Base-by-base conservation (phyloP, 2,888 invertebrate species). In the Tachystola acroxantha region DNA sequence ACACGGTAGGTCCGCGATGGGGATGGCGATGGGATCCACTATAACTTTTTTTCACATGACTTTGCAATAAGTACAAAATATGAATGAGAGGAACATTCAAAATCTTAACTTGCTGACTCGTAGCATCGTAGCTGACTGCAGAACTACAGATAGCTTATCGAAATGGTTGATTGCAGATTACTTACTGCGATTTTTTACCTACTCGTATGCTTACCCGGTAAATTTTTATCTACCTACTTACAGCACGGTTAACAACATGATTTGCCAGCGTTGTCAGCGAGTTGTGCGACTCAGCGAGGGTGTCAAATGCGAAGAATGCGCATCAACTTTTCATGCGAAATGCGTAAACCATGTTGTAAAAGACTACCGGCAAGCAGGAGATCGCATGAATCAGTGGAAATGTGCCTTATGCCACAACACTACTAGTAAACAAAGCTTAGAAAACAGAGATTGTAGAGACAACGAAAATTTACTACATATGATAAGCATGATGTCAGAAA, bases 371-470 rank as follows among this genome's bases (percentile, higher is more conserved):
- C 67, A 66, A 10, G 41, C 54, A 22, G 74, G 74, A 1, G 76
- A 77, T 35, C 60, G 52, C n/a, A 59, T 54, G 1, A 61, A 58
- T 28, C 65, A 64, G 27, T 77, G 79, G 77, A 63, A 58, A 31
- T 80, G 80, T 42, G 67, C 70, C 1, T 48, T 64, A 1, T 81
- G 80, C 41, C 66, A 71, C 22, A 61, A 55, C 32, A 50, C 57
- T 1, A 52, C 60, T 1, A 44, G 44, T 26, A 44, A 37, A 24
- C 52, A 46, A 4, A 37, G 37, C 12, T 28, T 40, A 9, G 53
- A 52, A n/a, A 43, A 43, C 5, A 38, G 37, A 22, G 43, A 44
- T 11, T 36, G 37, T n/a, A 54, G 48, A 35, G 57, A 58, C n/a
- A 46, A 36, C 19, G 42, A 52, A 24, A 22, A 31, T 20, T 33